Evolutionary conservation across 2,797 vertebrate species (phyloP).

Genomic region (Catamblyrhynchus diadema): DNA sequence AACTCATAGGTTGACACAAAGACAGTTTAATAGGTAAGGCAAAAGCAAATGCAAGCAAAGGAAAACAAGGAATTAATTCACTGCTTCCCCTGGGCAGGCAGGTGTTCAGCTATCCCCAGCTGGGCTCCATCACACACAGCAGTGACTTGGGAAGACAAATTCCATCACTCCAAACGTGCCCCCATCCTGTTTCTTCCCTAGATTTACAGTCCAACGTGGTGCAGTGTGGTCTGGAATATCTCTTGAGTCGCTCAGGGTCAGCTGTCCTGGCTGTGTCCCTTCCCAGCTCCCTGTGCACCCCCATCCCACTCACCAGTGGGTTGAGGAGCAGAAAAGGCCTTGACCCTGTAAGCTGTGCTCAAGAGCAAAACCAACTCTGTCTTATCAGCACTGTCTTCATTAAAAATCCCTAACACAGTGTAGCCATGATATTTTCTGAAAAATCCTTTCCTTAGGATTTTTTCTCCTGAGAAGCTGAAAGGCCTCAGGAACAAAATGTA

Average conservation of each 20-base stretch:
- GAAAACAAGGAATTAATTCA: not conserved
- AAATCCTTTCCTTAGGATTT: no score
- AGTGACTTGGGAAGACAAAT: not conserved
- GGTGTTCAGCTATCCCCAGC: not conserved
- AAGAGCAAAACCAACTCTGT: not conserved
- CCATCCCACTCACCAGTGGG: not conserved
- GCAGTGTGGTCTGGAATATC: not conserved
- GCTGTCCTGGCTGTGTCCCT: not conserved
- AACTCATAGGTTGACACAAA: not conserved
- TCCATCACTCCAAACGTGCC: accelerated
- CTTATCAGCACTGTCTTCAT: not conserved
- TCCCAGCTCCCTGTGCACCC: not conserved
- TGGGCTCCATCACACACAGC: not conserved
- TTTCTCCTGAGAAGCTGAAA: no score
- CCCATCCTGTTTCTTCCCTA: not conserved
- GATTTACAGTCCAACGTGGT: not conserved
- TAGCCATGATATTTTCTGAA: no score
- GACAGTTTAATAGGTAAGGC: not conserved
- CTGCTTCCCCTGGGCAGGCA: not conserved
- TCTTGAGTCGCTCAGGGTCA: not conserved
- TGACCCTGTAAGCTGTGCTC: not conserved
- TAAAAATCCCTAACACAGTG: not conserved
- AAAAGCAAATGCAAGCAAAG: not conserved
- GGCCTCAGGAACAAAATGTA: no score
- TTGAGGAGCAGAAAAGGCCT: not conserved